Base-by-base conservation (phyloP, 1,140 invertebrate genomes). In the Physella acuta region DNA sequence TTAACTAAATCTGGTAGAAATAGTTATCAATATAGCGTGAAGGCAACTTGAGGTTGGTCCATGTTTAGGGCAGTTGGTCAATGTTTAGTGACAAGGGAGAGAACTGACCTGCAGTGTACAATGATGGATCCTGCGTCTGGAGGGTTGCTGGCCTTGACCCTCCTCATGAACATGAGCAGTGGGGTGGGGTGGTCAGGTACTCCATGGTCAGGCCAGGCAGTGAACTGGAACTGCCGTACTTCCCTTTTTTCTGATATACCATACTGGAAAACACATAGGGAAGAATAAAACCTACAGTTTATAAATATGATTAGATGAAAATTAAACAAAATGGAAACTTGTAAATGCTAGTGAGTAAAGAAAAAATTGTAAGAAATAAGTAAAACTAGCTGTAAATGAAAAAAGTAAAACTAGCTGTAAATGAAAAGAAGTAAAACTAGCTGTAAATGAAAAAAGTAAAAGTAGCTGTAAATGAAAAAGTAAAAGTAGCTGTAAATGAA, bases 131-230 rank as follows among this genome's bases (percentile, higher is more conserved):
- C 97, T 34, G 88, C 86, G 73, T 98, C 95, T 0, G 90, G 86
- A 4, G 94, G 93, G 78, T 98, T 99, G 56, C 77, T 75, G 24
- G 81, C 90, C 73, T 93, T 91, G 2, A 99, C 95, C 60, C 97
- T 89, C 51, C 94, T 90, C 74, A 99, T 88, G 86, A 99, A 99
- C 87, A 97, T 96, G 37, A 99, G 87, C 86, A 99, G 97, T 0
- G 97, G 96, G 0, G 97, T 97, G 0, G 98, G 95, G 86, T 99
- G 95, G 81, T 99, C 96, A 0, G 97, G 97, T 0, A 98, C 95
- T 0, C 97, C 97, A 80, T 99, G 97, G 85, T 99, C 97, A 0
- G 98, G 98, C 98, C 98, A 99, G 2, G 96, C 96, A 0, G 97
- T 99, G 81, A 99, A 99, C 85, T 99, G 97, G 62, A 98, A 88